phyloP scores from a whole-genome alignment of 2,888 invertebrate genomes.

The Leptopterna dolabrata region DNA sequence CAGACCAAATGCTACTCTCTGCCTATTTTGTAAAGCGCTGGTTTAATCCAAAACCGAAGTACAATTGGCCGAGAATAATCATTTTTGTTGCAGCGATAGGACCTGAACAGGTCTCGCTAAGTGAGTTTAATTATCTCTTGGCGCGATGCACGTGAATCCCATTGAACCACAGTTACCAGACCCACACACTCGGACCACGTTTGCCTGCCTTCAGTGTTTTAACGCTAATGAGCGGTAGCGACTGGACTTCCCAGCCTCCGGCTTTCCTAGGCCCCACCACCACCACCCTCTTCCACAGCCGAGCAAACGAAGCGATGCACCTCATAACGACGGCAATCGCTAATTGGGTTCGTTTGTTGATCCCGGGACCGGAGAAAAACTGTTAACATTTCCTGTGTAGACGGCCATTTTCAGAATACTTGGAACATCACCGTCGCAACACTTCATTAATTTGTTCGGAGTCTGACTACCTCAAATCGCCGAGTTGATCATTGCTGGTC shows the following conservation, averaged over 20 bases:
- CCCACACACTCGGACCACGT: neutral
- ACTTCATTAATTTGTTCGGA: too few species aligned
- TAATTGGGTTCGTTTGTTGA: conserved; percentile 51
- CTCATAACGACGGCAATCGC: conserved; percentile 38
- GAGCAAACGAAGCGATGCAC: neutral
- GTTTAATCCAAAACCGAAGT: neutral
- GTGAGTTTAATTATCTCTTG: conserved; percentile 28
- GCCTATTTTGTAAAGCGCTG: too few species aligned
- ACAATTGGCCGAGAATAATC: neutral
- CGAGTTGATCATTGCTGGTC: too few species aligned
- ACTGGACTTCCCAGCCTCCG: neutral
- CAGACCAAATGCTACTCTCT: too few species aligned
- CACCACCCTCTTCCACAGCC: neutral
- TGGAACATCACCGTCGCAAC: too few species aligned
- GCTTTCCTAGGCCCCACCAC: neutral
- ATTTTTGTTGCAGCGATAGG: neutral
- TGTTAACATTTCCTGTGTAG: neutral
- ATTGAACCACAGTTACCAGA: neutral
- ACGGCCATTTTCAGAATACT: too few species aligned
- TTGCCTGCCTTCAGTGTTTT: neutral
- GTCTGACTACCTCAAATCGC: too few species aligned
- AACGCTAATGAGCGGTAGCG: conserved; percentile 37
- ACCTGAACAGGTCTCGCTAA: neutral
- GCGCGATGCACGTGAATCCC: neutral
- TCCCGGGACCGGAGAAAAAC: neutral